These are phyloP conservation scores for Hylaea fasciaria DNA, from an alignment of 2,888 invertebrate genomes.

Conservation along the genomic window DNA sequence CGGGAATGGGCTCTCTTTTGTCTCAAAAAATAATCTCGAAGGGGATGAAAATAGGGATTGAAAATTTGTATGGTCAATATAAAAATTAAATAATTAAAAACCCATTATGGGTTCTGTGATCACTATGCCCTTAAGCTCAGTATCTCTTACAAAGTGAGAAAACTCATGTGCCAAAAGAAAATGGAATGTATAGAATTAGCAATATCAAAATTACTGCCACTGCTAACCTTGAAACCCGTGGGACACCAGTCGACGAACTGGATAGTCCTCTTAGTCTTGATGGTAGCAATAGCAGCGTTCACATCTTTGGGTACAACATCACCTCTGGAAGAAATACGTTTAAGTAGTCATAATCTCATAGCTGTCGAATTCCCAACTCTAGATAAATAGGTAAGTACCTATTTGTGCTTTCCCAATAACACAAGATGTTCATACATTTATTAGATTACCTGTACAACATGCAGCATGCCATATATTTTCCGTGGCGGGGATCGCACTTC, in stretches of 20 bases:
- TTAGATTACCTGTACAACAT: conserved; percentile 90
- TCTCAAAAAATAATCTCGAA: no score
- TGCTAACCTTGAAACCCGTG: conserved; percentile 88
- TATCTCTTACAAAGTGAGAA: no score
- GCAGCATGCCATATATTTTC: conserved; percentile 97
- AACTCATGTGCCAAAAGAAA: no score
- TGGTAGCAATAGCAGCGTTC: conserved; percentile 95
- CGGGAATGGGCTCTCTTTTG: no score
- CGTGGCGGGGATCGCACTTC: conserved; percentile 95
- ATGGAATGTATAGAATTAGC: background rate
- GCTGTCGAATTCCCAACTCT: no score
- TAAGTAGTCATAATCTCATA: background rate
- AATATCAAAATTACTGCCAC: background rate
- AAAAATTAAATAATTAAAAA: no score
- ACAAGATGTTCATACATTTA: background rate
- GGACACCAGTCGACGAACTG: conserved; percentile 96
- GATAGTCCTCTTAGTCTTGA: conserved; percentile 96
- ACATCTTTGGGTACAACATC: conserved; percentile 98
- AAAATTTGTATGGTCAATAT: no score
- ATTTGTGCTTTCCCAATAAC: no score
- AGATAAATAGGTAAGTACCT: no score
- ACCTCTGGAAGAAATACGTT: conserved; percentile 85
- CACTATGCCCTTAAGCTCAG: no score
- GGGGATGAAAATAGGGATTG: no score
- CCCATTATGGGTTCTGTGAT: no score